A percentile compares a stretch with the other conserved stretches of the same genome.
phyloP scores from a whole-genome alignment of 92 coral and sea anemone species.

The Epizoanthus rinbou region DNA sequence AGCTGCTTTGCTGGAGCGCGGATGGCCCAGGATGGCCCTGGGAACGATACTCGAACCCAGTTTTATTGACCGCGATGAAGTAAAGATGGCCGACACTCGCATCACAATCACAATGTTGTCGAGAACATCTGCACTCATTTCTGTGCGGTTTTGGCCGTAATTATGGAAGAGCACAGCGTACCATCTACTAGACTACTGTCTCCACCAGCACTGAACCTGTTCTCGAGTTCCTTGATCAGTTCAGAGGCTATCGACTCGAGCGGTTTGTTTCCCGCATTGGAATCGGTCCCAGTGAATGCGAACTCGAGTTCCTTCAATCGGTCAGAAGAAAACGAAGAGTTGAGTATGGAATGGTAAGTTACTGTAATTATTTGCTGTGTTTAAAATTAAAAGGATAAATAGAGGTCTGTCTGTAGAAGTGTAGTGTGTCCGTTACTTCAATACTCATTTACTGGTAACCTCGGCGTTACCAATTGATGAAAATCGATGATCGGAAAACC shows the following conservation, averaged over 20 bases:
- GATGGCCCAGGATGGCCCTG: no score
- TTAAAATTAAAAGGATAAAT: no score
- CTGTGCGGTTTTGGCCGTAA: slow-evolving; percentile 21
- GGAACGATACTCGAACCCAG: background rate
- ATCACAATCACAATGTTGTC: background rate
- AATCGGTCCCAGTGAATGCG: slow-evolving; percentile 16
- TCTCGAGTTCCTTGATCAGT: slow-evolving; percentile 13
- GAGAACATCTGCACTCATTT: slow-evolving; percentile 6
- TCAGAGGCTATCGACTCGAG: slow-evolving; percentile 29
- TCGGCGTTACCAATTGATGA: no score
- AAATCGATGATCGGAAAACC: no score
- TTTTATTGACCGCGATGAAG: background rate
- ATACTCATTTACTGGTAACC: no score
- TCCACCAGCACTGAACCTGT: slow-evolving; percentile 28
- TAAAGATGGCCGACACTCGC: slow-evolving; percentile 30
- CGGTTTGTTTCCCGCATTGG: slow-evolving; percentile 23
- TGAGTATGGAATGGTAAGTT: slow-evolving; percentile 42
- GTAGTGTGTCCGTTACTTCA: no score
- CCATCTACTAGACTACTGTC: slow-evolving; percentile 31
- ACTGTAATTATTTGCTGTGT: background rate
- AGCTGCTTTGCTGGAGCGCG: no score
- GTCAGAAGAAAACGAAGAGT: slow-evolving; percentile 25
- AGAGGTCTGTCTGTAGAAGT: no score
- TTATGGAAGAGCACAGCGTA: slow-evolving; percentile 34
- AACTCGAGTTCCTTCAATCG: slow-evolving; percentile 22